Base-by-base conservation (phyloP, 2,888 invertebrate species). In the Papilio gigon region DNA sequence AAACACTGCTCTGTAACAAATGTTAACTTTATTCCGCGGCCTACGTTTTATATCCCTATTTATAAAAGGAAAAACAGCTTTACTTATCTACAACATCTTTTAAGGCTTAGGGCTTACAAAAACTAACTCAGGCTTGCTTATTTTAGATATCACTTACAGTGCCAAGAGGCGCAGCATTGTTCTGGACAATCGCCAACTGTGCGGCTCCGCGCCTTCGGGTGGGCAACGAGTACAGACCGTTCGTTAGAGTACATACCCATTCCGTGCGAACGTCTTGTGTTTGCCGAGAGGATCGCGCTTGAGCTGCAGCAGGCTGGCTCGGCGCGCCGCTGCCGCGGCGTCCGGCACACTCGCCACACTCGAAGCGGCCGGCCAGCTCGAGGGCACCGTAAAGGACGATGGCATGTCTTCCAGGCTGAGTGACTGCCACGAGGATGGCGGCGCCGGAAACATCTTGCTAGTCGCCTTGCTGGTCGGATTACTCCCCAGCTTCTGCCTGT, bases 1-100 rank as follows among this genome's bases (percentile, higher is more conserved):
- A 72, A 70, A 71, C 56, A 73, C 12, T 25, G n/a, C 6, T 14
- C 60, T 60, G 40, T 25, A 25, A 60, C n/a, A 37, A 56, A 56
- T 4, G 6, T 53, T 40, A 14, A 40, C n/a, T 40, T 40, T 14
- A 40, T 14, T 40, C 5, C 5, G n/a, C 4, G 5, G n/a, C n/a
- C 2, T 14, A 40, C 40, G 12, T 40, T 40, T n/a, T 2, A 40
- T 40, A 40, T n/a, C n/a, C 40, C 0, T 40, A 40, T n/a, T n/a
- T n/a, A n/a, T n/a, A n/a, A n/a, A n/a, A n/a, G 33, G 4, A 35
- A 35, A 4, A 35, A 35, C 33, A 35, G 9, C 33, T 6, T 35
- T 35, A 35, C 8, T n/a, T n/a, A n/a, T n/a, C n/a, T n/a, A n/a
- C n/a, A n/a, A n/a, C n/a, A n/a, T n/a, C n/a, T n/a, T n/a, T 35